Base-by-base conservation (phyloP, 2,888 invertebrate genomes). In the Agrochola lota region DNA sequence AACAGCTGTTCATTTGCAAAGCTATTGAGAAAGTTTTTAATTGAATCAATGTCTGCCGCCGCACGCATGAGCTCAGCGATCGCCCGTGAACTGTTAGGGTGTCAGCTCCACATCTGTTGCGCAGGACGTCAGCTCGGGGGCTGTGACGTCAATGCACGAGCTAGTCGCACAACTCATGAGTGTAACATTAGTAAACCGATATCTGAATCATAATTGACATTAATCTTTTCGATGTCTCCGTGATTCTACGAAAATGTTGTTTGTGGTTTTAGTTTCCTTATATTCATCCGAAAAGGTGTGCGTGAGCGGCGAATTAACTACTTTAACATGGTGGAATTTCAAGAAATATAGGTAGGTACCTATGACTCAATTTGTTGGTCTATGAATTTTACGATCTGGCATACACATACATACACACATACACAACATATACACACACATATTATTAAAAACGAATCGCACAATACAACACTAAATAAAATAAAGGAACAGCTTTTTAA, bases 91-190 rank as follows among this genome's bases (percentile, higher is more conserved):
- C 49, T 26, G 30, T n/a, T 11, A 3, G 26, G 17, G 5, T 15
- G 71, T 49, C 64, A 68, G 71, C 59, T 69, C 9, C 68, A 69
- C 82, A 85, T 74, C 57, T 69, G 78, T 30, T 30, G 12, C 17
- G 59, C 72, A 23, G 26, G 26, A 57, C 82, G 73, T 30, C 77
- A 55, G 71, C 35, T 3, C 35, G 15, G 15, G 9, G 49, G 62
- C 20, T 62, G 35, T 82, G 77, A 84, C 85, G 82, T 86, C 81
- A 84, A 17, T 7, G n/a, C 30, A 15, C n/a, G 17, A 35, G 35
- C 26, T 40, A 26, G n/a, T 9, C 79, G 2, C 35, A n/a, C 46
- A 2, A 12, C 43, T 52, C 57, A n/a, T 26, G n/a, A 35, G 17
- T 30, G 30, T 12, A 55, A 59, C 49, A 60, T 60, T 49, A 49